These are phyloP conservation scores for Dreissena rostriformis DNA, from an alignment of 1,140 invertebrate species.

Conservation along the genomic window DNA sequence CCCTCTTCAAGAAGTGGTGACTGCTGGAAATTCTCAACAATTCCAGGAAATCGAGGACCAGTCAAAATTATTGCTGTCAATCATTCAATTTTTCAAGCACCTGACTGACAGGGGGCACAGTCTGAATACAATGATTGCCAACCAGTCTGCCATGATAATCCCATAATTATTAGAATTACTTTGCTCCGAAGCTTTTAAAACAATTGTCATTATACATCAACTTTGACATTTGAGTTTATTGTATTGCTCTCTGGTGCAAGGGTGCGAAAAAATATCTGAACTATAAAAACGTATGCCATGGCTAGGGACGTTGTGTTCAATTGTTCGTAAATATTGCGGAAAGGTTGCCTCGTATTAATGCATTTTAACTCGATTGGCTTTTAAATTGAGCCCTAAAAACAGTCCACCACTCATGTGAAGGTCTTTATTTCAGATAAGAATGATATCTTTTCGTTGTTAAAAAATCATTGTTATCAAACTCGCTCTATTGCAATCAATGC, in stretches of 20 bases:
- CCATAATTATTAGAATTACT: constrained; percentile 31
- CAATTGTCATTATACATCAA: constrained; percentile 40
- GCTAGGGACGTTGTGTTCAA: too few relatives aligned
- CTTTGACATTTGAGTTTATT: constrained; percentile 38
- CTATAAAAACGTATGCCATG: too few relatives aligned
- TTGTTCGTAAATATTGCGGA: too few relatives aligned
- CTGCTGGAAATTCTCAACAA: not conserved
- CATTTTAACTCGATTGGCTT: too few relatives aligned
- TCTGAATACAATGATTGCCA: constrained; percentile 1
- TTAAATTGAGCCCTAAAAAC: too few relatives aligned
- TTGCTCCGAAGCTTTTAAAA: constrained; percentile 13
- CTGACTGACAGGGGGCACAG: constrained; percentile 35
- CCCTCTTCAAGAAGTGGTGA: not conserved
- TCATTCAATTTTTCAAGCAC: constrained; percentile 48
- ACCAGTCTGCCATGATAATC: constrained; percentile 37
- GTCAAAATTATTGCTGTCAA: constrained; percentile 29
- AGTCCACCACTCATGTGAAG: too few relatives aligned
- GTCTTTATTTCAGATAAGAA: too few relatives aligned
- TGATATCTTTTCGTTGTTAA: too few relatives aligned
- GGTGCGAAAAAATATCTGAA: too few relatives aligned
- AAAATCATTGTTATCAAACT: too few relatives aligned
- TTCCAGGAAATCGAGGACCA: constrained; percentile 33
- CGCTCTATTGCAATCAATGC: too few relatives aligned
- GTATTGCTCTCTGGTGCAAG: constrained; percentile 7
- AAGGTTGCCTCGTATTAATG: too few relatives aligned